Base-by-base conservation (phyloP, 1,140 invertebrate species). In the Zaprionus africanus region DNA sequence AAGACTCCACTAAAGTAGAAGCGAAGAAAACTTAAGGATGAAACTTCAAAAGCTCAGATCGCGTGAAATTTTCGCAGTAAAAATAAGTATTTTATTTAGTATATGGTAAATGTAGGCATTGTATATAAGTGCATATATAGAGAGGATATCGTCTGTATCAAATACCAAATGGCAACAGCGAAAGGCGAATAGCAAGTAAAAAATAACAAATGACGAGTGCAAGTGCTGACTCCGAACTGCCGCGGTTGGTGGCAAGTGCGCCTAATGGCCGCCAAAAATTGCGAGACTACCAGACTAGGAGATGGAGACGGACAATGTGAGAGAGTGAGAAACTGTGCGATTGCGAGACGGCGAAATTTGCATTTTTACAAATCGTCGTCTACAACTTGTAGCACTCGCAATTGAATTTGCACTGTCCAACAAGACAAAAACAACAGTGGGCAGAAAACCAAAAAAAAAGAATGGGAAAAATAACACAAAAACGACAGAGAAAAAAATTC, bases 131-230 rank as follows among this genome's bases (percentile, higher is more conserved):
- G 22, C 1, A 15, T 56, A 13, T 51, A 51, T 24, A 51, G 4
- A 24, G 46, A 24, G 46, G 46, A 51, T 51, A 51, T 51, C 41
- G 41, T 43, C 41, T 43, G 41, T 43, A 17, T n/a, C n/a, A 43
- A 41, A 56, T 31, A 19, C 12, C 28, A 65, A 36, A 51, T 19
- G 17, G 31, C 43, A 53, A 53, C 11, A 17, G 31, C 34, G 31
- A 62, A 36, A 28, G 11, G 57, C 62, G 38, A 71, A 71, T 65
- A 22, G 71, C 49, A 68, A 74, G 64, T 59, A 41, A 65, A 61
- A 71, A 76, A 76, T 76, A 76, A 76, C 73, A 76, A 76, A 76
- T 76, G 73, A 71, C 59, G 67, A 69, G 67, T 76, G 73, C 60
- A 53, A 70, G 53, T 70, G 59, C 41, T 24, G 46, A 51, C 46